Percentiles rank a stretch among this genome's conserved stretches.
phyloP scores from a whole-genome alignment of 2,888 invertebrate species.

The Bombyx huttoni region DNA sequence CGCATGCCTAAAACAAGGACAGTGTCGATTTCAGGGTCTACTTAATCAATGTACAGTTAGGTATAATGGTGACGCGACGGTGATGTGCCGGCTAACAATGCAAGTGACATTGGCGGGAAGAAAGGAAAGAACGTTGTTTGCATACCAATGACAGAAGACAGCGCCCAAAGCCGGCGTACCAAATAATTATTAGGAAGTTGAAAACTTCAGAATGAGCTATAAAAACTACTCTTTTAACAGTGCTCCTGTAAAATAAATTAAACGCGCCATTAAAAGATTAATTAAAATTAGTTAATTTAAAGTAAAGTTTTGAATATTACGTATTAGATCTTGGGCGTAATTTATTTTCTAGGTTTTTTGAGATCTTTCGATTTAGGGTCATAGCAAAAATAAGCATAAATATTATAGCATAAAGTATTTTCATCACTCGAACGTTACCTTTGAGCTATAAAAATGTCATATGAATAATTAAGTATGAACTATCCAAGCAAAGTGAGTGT shows the following conservation, averaged over 20 bases:
- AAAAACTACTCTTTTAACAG: not conserved
- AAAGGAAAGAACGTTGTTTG: conserved; percentile 58
- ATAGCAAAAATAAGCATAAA: too few relatives aligned
- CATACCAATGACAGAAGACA: conserved; percentile 42
- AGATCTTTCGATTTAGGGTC: too few relatives aligned
- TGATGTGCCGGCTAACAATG: conserved; percentile 49
- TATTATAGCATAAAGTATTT: too few relatives aligned
- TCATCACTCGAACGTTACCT: too few relatives aligned
- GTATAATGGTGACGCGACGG: conserved; percentile 25
- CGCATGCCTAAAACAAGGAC: conserved; percentile 46
- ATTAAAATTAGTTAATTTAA: too few relatives aligned
- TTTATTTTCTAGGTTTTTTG: too few relatives aligned
- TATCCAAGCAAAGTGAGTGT: not conserved
- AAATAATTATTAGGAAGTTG: conserved; percentile 8
- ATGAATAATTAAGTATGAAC: not conserved
- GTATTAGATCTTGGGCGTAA: too few relatives aligned
- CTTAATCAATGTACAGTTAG: conserved; percentile 59
- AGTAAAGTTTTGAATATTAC: too few relatives aligned
- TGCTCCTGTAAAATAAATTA: not conserved
- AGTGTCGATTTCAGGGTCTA: conserved; percentile 69
- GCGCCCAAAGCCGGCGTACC: conserved; percentile 22
- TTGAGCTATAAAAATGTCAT: not conserved
- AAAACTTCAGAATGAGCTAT: not conserved
- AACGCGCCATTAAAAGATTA: too few relatives aligned
- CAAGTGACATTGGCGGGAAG: conserved; percentile 63